Evolutionary conservation across 1,140 invertebrate species (phyloP).

Genomic region (Prorops nasuta): DNA sequence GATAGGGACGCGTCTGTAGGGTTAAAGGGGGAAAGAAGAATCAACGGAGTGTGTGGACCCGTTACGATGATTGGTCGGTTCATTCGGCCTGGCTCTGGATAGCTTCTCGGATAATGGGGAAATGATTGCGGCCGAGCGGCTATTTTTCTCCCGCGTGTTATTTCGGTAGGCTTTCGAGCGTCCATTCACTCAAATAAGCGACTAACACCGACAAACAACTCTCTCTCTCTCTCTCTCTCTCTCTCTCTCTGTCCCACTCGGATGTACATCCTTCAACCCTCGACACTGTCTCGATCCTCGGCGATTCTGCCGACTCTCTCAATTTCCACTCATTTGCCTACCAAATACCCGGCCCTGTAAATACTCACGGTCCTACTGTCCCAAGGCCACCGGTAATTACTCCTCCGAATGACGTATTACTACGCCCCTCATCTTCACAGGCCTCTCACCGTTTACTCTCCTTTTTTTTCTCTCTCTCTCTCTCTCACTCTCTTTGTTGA

Average conservation of each 20-base stretch:
- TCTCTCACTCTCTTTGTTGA: not conserved
- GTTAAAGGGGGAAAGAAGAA: constrained; percentile 19
- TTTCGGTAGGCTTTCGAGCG: no score
- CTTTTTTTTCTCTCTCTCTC: not conserved
- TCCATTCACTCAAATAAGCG: no score
- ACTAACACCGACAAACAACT: no score
- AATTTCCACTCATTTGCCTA: constrained; percentile 42
- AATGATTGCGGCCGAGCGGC: constrained; percentile 34
- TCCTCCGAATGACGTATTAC: constrained; percentile 7
- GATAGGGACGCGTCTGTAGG: not conserved
- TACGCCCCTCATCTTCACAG: no score
- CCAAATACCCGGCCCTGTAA: constrained; percentile 33
- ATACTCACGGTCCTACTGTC: constrained; percentile 19
- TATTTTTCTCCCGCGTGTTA: constrained; percentile 13
- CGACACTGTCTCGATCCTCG: no score
- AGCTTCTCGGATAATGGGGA: constrained; percentile 25
- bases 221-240: not conserved
- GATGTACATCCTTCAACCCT: no score
- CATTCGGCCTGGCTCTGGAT: constrained; percentile 14
- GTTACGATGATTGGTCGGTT: constrained; percentile 16
- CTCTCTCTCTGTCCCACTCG: no score
- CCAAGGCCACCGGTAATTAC: constrained; percentile 32
- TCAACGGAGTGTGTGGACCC: constrained; percentile 9
- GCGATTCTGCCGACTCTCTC: constrained; percentile 24
- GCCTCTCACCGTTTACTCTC: constrained; percentile 13